phyloP scores from a whole-genome alignment of 2,888 invertebrate genomes.

The Hypolimnas misippus region DNA sequence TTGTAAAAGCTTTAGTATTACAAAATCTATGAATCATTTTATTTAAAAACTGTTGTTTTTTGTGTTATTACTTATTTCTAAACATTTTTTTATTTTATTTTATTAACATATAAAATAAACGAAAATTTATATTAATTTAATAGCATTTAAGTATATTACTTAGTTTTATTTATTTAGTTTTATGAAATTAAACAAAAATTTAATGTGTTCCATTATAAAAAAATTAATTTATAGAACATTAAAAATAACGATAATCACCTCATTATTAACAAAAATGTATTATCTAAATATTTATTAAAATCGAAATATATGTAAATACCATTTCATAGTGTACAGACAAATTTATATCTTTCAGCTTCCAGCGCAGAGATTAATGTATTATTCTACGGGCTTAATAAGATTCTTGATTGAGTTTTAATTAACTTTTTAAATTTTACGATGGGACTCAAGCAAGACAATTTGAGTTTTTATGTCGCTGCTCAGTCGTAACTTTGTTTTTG shows the following conservation, averaged over 20 bases:
- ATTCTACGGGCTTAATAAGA: slow-evolving; percentile 47
- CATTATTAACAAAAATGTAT: neutral
- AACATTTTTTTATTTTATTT: no score
- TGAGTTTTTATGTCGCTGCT: slow-evolving; percentile 37
- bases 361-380: slow-evolving; percentile 41
- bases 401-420: slow-evolving; percentile 56
- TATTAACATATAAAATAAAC: no score
- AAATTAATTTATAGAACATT: neutral
- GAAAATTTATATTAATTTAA: no score
- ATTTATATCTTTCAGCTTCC: slow-evolving; percentile 36
- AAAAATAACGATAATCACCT: no score
- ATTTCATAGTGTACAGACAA: slow-evolving; percentile 20
- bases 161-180: no score
- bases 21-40: no score
- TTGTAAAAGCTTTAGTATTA: no score
- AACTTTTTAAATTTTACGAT: slow-evolving; percentile 45
- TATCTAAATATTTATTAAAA: slow-evolving; percentile 5
- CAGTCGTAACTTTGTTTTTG: slow-evolving; percentile 38
- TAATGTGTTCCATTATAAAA: no score
- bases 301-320: slow-evolving; percentile 4
- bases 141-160: no score
- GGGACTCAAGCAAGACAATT: slow-evolving; percentile 36
- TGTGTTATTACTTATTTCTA: no score
- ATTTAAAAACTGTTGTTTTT: no score
- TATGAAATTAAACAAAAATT: no score